Conservation (phyloP, 1,140 invertebrate species). For the Apolygus lucorum region DNA sequence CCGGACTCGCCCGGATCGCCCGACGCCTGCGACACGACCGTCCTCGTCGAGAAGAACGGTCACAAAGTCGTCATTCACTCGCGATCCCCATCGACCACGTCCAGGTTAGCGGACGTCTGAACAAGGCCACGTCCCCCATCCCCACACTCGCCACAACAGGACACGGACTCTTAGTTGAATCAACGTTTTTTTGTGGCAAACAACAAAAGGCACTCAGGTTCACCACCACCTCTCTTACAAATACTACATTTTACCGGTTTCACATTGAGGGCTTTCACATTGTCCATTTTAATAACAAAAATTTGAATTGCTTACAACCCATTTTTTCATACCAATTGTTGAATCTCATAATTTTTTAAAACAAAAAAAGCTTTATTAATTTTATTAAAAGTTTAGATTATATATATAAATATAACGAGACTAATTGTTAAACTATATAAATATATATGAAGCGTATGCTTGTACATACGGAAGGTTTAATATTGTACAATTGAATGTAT, state of each 20-base stretch:
- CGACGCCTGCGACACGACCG: constrained; percentile 57
- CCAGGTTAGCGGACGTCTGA: constrained; percentile 72
- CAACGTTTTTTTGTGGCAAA: background rate
- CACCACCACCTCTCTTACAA: background rate
- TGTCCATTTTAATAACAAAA: constrained; percentile 12
- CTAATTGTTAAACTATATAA: constrained; percentile 2
- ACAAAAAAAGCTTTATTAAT: constrained; percentile 5
- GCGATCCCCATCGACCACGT: constrained; percentile 69
- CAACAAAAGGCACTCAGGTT: constrained; percentile 5
- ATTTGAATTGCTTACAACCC: constrained; percentile 9
- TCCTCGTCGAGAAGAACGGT: constrained; percentile 73
- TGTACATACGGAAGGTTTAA: constrained; percentile 12
- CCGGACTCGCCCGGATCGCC: constrained; percentile 36
- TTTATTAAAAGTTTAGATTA: constrained; percentile 9
- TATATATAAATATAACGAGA: constrained; percentile 14
- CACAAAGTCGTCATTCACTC: constrained; percentile 82
- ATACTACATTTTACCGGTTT: constrained; percentile 3
- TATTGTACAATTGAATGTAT: constrained; percentile 16
- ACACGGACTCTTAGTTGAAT: constrained; percentile 2
- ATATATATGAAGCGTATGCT: constrained; percentile 3
- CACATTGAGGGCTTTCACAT: constrained; percentile 21
- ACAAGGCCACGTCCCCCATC: constrained; percentile 49
- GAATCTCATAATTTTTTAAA: background rate
- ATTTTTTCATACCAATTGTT: constrained; percentile 9
- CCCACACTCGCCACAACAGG: constrained; percentile 5